These are phyloP conservation scores for Salarias fasciatus DNA, from an alignment of 2,797 vertebrate species.

Conservation along the genomic window DNA sequence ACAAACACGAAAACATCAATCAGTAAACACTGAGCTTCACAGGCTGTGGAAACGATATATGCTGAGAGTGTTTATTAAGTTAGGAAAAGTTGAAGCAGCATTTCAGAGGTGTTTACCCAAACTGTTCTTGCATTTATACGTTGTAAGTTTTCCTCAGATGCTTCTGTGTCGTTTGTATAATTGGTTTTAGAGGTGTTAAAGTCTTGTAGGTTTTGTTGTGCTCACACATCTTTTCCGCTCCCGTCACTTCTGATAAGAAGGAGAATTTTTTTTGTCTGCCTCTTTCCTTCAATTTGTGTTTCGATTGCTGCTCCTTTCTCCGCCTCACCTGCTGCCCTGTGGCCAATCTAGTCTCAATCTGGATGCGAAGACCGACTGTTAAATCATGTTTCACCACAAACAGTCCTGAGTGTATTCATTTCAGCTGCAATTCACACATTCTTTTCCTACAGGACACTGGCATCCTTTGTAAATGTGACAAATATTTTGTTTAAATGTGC, in stretches of 20 bases:
- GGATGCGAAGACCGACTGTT: too few species aligned
- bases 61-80: not conserved
- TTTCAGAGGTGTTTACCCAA: not conserved
- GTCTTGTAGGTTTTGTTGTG: conserved; percentile 1
- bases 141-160: too few species aligned
- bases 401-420: too few species aligned
- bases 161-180: not conserved
- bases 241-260: conserved; percentile 36
- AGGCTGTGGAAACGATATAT: too few species aligned
- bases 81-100: not conserved
- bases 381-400: too few species aligned
- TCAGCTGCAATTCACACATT: too few species aligned
- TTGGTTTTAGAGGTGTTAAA: not conserved
- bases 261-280: conserved; percentile 15
- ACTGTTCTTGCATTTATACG: not conserved
- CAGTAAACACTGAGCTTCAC: too few species aligned
- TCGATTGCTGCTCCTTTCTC: not conserved
- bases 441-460: too few species aligned
- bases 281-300: conserved; percentile 4
- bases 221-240: conserved; percentile 26
- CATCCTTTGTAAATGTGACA: too few species aligned
- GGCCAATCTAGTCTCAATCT: too few species aligned
- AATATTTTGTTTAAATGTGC: too few species aligned
- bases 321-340: not conserved
- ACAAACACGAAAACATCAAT: too few species aligned